Evolutionary conservation across 1,140 invertebrate species (phyloP), one percentile per base, ranked within the genome.

Genomic region (Trypoxylus dichotomus): DNA sequence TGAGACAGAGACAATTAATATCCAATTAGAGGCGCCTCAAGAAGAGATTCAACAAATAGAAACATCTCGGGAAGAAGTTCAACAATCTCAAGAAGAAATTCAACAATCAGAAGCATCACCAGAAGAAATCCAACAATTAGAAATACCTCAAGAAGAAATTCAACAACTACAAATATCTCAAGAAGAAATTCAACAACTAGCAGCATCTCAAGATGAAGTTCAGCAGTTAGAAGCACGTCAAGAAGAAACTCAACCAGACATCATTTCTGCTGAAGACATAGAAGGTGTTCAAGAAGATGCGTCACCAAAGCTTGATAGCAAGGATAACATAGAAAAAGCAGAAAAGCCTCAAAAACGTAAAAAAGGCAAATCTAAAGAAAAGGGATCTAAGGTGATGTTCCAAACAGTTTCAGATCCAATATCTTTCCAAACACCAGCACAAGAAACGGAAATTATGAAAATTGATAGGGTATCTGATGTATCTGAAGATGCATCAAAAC

Each of bases 361-460:
- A 15, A 68, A 68, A 29, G 60, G 60, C 7, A 68, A 68, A 68
- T 27, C 60, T 68, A 68, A 68, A 68, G 60, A 68, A 0, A 68
- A 68, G 10, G 60, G 60, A 10, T 7, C 19, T 19, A 68, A 68
- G 24, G 24, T 68, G 19, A 24, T 68, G 8, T 68, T 68, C 60
- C 60, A 68, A 68, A 68, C 60, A 1, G 60, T 68, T 2, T 21
- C 60, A 68, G 60, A 68, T 68, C 60, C 60, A 13, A 24, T 68
- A 25, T 68, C 60, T 3, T 68, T 68, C 60, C 60, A 68, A 24
- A 68, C 60, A 68, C 60, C 21, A 68, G 60, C 60, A 3, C 21
- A 68, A 68, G 60, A 68, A 15, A 68, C 60, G 7, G 60, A 68
- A 68, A 68, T 68, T 24, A 68, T 68, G 60, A 68, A 68, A 29